Evolutionary conservation across 2,888 invertebrate genomes (phyloP).

Genomic region (Cheilosia vulpina): DNA sequence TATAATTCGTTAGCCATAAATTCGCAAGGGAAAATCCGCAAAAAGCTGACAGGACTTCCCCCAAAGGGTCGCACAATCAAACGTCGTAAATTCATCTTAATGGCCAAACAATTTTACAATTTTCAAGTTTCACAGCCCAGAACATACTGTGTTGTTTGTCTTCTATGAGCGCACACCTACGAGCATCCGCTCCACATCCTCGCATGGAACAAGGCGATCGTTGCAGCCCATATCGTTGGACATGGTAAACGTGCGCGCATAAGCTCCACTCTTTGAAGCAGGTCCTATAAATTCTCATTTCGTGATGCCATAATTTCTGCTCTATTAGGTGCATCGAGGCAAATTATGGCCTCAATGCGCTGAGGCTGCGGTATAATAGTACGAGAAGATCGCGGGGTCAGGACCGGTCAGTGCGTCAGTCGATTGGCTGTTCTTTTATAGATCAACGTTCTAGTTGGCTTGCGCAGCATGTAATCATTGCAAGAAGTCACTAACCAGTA

Average conservation of each 20-base stretch:
- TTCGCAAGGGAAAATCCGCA: constrained; percentile 18
- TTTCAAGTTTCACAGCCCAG: constrained; percentile 49
- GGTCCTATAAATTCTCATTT: constrained; percentile 73
- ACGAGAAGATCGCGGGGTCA: constrained; percentile 47
- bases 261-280: constrained; percentile 36
- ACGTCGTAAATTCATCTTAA: constrained; percentile 73
- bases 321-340: constrained; percentile 71
- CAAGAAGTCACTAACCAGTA: neutral
- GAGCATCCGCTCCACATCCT: constrained; percentile 38
- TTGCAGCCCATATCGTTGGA: constrained; percentile 30
- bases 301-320: constrained; percentile 75
- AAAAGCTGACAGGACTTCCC: constrained; percentile 68
- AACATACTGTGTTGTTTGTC: constrained; percentile 63
- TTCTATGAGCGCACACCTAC: constrained; percentile 69
- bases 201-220: constrained; percentile 25
- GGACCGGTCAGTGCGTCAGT: constrained; percentile 61
- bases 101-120: constrained; percentile 66
- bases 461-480: constrained; percentile 39
- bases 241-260: constrained; percentile 36
- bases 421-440: constrained; percentile 59
- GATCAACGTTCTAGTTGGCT: constrained; percentile 48
- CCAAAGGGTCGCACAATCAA: constrained; percentile 71
- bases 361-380: constrained; percentile 15
- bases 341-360: constrained; percentile 55
- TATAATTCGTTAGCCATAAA: constrained; percentile 63